Evolutionary conservation across 2,888 invertebrate species (phyloP), one percentile per base, ranked within the genome.

Genomic region (Clivina fossor): DNA sequence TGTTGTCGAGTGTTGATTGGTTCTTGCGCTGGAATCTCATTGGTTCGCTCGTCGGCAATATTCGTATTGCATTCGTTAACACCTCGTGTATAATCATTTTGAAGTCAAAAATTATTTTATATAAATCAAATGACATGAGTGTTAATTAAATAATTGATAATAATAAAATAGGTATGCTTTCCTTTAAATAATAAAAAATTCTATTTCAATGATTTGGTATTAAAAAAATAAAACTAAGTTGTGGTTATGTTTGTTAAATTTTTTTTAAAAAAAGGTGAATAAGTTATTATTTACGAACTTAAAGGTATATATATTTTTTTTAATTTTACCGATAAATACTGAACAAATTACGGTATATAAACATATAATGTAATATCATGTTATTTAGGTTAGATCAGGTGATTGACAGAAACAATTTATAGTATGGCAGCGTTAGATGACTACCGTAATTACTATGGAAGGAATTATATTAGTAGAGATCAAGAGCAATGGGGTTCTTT

Each of bases 401-500:
- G 51, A 44, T 53, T 37, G 5, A 11, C 4, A 47, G 20, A 22
- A 47, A 20, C 35, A 20, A 33, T 22, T 19, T 33, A 33, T 13
- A 28, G 5, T 20, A 65, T 65, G 65, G 65, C 65, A 56, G 63
- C 64, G 16, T 59, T 63, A 28, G 62, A 62, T 2, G 62, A 64
- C 43, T 64, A 63, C 53, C 56, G 55, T 20, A 22, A 53, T 30
- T 56, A 48, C 33, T 54, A 58, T 44, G 44, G 43, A 32, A 50
- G 55, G 20, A 26, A 43, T 8, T 57, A 58, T 30, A 57, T 48
- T 57, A 20, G 44, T 11, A 51, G 48, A 47, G 58, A 56, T 8
- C 48, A 58, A 22, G 50, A 49, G 8, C 49, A 53, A 28, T 62
- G 58, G 58, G 54, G 48, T 28, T 37, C 43, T 7, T 5, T 44